Conservation (phyloP, 1,140 invertebrate genomes). For the Aphaenogaster floridana region DNA sequence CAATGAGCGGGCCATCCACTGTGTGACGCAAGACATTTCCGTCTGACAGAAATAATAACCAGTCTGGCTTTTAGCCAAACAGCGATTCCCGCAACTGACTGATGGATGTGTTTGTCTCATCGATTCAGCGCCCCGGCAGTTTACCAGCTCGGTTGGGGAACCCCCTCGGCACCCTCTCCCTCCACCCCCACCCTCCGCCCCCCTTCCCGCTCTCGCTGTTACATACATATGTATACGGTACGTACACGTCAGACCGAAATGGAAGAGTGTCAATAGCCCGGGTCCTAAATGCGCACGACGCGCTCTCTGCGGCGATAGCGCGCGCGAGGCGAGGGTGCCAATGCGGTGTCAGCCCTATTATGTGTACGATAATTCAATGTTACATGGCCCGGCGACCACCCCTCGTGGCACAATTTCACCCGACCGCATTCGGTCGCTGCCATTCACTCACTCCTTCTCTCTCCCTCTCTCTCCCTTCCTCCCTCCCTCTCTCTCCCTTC, state of each 20-base stretch:
- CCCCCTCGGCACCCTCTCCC: neutral
- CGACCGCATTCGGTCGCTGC: constrained; percentile 29
- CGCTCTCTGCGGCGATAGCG: constrained; percentile 59
- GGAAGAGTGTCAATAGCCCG: constrained; percentile 75
- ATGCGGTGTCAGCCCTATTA: constrained; percentile 77
- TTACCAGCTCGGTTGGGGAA: constrained; percentile 67
- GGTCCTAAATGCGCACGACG: constrained; percentile 68
- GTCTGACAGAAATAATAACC: constrained; percentile 80
- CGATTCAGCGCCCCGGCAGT: constrained; percentile 73
- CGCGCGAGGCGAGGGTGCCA: constrained; percentile 63
- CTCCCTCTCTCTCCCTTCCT: neutral
- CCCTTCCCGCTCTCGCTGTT: neutral
- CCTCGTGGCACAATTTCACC: constrained; percentile 46
- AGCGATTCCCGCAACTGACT: constrained; percentile 69
- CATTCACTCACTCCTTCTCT: neutral
- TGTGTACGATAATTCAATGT: constrained; percentile 77
- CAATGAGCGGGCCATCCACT: constrained; percentile 10
- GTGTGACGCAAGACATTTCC: constrained; percentile 69
- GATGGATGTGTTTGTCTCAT: constrained; percentile 79
- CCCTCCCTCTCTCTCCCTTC: neutral
- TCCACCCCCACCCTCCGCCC: neutral
- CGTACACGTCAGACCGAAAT: constrained; percentile 68
- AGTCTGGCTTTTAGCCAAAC: constrained; percentile 80
- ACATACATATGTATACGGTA: constrained; percentile 42
- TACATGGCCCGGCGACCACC: constrained; percentile 52